phyloP scores from a whole-genome alignment of 2,113 vertebrate genomes.

The Mandrillus leucophaeus region DNA sequence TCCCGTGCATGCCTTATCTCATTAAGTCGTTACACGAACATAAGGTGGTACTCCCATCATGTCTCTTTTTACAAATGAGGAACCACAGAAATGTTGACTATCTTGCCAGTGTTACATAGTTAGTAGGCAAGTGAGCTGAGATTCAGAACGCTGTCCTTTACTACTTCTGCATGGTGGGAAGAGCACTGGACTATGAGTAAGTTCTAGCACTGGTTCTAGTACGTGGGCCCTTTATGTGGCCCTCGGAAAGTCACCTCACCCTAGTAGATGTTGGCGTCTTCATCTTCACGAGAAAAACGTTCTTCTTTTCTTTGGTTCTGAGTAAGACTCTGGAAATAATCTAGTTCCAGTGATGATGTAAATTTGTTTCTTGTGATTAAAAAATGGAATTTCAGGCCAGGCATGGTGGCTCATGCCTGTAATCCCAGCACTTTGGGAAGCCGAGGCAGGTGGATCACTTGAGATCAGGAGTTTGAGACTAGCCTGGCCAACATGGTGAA shows the following conservation, averaged over 20 bases:
- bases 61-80: background rate
- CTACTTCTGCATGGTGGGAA: background rate
- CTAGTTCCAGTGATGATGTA: background rate
- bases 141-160: background rate
- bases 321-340: background rate
- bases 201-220: background rate
- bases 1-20: background rate
- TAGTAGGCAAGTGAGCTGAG: background rate
- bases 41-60: background rate
- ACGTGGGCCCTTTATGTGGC: too few species aligned
- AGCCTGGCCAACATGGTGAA: too few species aligned
- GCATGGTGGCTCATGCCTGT: too few species aligned
- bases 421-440: too few species aligned
- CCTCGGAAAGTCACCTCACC: background rate
- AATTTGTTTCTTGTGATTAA: background rate
- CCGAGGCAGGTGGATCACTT: too few species aligned
- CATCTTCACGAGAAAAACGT: background rate
- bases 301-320: conserved; percentile 5
- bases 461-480: too few species aligned
- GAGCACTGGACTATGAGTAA: background rate
- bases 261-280: background rate
- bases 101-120: background rate
- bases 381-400: too few species aligned
- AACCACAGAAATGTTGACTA: background rate
- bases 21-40: background rate